These are phyloP conservation scores for Entelurus aequoreus DNA, from an alignment of 2,113 vertebrate genomes.

Conservation along the genomic window DNA sequence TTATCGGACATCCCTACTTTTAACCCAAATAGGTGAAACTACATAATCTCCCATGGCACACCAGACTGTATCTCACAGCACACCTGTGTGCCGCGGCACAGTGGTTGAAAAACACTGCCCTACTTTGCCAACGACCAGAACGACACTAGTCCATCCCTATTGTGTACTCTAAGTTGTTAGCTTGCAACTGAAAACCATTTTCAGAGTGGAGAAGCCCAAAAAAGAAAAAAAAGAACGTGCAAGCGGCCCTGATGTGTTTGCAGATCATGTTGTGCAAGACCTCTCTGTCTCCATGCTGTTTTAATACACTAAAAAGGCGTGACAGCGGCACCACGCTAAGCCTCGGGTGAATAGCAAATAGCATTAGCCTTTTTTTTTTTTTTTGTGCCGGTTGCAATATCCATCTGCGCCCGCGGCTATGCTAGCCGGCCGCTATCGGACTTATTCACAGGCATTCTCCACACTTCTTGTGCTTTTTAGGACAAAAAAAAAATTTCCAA, in stretches of 20 bases:
- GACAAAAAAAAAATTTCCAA: constrained; percentile 42
- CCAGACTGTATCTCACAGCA: too few relatives aligned
- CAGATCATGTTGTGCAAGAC: constrained; percentile 44
- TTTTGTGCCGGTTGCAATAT: constrained; percentile 44
- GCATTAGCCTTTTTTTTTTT: constrained; percentile 58
- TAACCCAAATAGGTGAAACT: too few relatives aligned
- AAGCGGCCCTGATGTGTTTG: not conserved
- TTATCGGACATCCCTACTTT: too few relatives aligned
- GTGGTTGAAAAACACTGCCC: too few relatives aligned
- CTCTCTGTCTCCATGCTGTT: constrained; percentile 48
- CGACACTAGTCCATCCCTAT: too few relatives aligned
- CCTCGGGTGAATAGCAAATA: constrained; percentile 60
- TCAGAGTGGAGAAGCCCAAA: too few relatives aligned
- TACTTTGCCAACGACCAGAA: too few relatives aligned
- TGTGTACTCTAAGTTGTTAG: not conserved
- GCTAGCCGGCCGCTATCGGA: constrained; percentile 55
- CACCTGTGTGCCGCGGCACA: too few relatives aligned
- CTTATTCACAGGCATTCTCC: constrained; percentile 63
- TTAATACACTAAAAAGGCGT: constrained; percentile 67
- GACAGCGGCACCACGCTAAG: constrained; percentile 70
- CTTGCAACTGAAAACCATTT: not conserved
- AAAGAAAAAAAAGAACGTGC: not conserved
- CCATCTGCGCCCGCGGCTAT: constrained; percentile 48
- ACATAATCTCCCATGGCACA: too few relatives aligned
- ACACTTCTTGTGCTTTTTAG: constrained; percentile 48